These are phyloP conservation scores for Strix occidentalis DNA, from an alignment of 2,797 vertebrate species.

Conservation along the genomic window DNA sequence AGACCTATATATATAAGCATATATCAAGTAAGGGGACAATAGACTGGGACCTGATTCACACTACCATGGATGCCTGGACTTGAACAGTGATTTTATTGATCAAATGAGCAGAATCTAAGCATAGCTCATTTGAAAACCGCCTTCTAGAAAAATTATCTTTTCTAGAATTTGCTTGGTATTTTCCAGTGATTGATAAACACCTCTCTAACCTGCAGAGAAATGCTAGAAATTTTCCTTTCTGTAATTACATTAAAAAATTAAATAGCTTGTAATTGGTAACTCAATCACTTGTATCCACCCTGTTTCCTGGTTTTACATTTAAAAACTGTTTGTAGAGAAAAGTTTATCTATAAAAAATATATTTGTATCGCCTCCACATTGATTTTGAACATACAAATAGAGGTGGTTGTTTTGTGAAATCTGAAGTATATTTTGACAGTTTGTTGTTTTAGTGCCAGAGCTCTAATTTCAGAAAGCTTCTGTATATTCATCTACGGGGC, in stretches of 20 bases:
- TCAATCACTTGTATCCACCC: fast-evolving
- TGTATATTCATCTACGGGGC: neutral
- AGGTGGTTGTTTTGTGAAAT: neutral
- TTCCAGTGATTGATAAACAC: neutral
- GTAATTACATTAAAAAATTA: neutral
- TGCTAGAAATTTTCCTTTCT: neutral
- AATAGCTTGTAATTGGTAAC: neutral
- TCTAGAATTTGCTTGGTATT: neutral
- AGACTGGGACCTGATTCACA: neutral
- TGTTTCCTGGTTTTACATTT: neutral
- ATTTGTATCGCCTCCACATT: neutral
- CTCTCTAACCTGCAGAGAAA: neutral
- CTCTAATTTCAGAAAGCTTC: neutral
- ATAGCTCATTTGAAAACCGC: neutral
- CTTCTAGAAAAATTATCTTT: neutral
- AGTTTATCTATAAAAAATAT: neutral
- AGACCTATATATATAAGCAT: neutral
- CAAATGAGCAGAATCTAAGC: neutral
- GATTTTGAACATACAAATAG: neutral
- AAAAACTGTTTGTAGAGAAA: neutral
- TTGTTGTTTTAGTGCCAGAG: neutral
- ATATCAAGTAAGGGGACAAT: neutral
- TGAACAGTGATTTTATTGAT: neutral
- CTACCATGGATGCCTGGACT: neutral
- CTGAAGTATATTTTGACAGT: neutral